These are phyloP conservation scores for Lypha dubia DNA, from an alignment of 2,888 invertebrate genomes.

Conservation along the genomic window DNA sequence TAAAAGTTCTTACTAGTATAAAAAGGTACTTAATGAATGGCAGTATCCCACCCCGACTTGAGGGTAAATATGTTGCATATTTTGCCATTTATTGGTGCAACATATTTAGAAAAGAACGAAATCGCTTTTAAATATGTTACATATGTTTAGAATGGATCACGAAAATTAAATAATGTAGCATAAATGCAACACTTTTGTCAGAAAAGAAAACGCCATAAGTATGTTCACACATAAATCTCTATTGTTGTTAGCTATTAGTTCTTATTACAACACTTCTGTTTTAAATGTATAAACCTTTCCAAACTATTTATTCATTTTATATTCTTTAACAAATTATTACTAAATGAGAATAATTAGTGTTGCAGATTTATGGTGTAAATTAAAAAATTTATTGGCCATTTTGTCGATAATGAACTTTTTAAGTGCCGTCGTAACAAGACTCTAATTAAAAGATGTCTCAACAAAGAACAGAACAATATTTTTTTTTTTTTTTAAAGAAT, in stretches of 20 bases:
- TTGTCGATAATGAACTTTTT: constrained; percentile 51
- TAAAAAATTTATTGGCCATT: constrained; percentile 57
- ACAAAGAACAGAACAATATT: constrained; percentile 16
- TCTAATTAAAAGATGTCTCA: constrained; percentile 52
- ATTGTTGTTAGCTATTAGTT: not conserved
- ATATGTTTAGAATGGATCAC: too few species aligned
- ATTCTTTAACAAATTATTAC: not conserved
- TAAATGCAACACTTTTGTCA: too few species aligned
- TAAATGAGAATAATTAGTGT: not conserved
- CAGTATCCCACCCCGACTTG: too few species aligned
- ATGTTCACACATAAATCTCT: too few species aligned
- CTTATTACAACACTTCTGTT: not conserved
- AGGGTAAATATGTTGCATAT: too few species aligned
- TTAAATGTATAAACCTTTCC: not conserved
- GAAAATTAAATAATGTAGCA: too few species aligned
- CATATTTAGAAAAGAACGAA: too few species aligned
- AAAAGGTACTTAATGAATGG: too few species aligned
- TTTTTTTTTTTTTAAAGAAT: not conserved
- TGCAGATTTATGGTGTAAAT: not conserved
- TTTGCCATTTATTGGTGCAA: too few species aligned
- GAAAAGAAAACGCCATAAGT: too few species aligned
- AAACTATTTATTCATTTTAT: not conserved
- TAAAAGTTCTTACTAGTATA: too few species aligned
- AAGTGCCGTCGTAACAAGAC: constrained; percentile 55
- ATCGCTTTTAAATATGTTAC: too few species aligned